Evolutionary conservation across 1,140 invertebrate species (phyloP), one percentile per base, ranked within the genome.

Genomic region (Cheumatopsyche charites): DNA sequence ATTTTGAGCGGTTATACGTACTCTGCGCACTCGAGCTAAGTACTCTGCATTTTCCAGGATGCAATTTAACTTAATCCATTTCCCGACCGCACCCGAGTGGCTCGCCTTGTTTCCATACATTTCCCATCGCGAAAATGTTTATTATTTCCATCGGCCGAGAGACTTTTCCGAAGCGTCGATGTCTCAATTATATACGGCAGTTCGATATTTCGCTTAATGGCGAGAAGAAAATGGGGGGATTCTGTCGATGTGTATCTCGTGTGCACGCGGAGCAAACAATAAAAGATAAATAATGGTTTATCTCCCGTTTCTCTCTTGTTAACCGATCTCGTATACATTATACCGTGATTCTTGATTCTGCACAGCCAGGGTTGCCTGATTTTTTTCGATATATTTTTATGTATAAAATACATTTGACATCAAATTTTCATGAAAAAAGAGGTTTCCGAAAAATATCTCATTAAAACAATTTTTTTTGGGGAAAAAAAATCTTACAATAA

Each of bases 261-360:
- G 19, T 36, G 21, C 45, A 25, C 42, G 17, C 15, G 26, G 42
- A 43, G 45, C 43, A 69, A 73, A 73, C 65, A 73, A 68, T 68
- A 73, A 73, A 73, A 73, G 63, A 69, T 73, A 73, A 73, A 73
- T 73, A 73, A 68, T 73, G 66, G 58, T 69, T 42, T 69, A 62
- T 73, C 29, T 73, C 71, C 71, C 71, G 68, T 73, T 73, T 62
- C 71, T 73, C 65, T 73, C 71, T 73, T 69, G 71, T 69, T 73
- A 73, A 73, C 71, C 71, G 67, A 73, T 73, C 66, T 62, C 52
- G 36, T 58, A 68, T 68, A 67, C 66, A 73, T 73, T 55, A 55
- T 42, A 13, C 17, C 15, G 12, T 41, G 29, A 43, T 21, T 23
- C 13, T 63, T 41, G 29, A 63, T 42, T 63, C 15, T 43, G 12